These are phyloP conservation scores for Tortricodes alternella DNA, from an alignment of 2,888 invertebrate genomes.

Conservation along the genomic window DNA sequence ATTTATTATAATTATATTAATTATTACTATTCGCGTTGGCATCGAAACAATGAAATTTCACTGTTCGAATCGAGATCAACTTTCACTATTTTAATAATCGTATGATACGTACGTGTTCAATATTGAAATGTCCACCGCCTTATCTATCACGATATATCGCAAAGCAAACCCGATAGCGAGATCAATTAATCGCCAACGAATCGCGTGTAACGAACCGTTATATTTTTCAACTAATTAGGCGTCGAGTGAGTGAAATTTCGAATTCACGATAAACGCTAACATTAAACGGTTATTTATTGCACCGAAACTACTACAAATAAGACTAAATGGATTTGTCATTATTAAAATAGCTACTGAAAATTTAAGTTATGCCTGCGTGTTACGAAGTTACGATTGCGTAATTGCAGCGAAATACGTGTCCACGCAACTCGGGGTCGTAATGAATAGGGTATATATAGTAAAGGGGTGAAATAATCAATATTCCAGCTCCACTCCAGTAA, in stretches of 20 bases:
- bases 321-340: constrained; percentile 1
- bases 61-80: background rate
- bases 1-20: background rate
- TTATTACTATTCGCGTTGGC: background rate
- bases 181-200: constrained; percentile 9
- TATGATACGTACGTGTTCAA: background rate
- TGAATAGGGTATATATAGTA: constrained; percentile 7
- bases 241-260: background rate
- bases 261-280: background rate
- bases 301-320: too few relatives aligned
- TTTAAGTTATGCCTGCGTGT: background rate
- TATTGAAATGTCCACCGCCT: constrained; percentile 2
- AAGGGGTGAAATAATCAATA: constrained; percentile 28
- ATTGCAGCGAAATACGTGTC: constrained; percentile 8
- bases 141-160: constrained; percentile 17
- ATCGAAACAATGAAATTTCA: constrained; percentile 2
- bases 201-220: background rate
- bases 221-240: constrained; percentile 3
- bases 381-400: constrained; percentile 1
- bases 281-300: too few relatives aligned
- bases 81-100: constrained; percentile 6
- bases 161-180: constrained; percentile 8
- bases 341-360: constrained; percentile 4
- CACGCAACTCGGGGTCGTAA: constrained; percentile 22
- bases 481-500: background rate